Evolutionary conservation across 2,888 invertebrate species (phyloP).

Genomic region (Therioaphis trifolii): DNA sequence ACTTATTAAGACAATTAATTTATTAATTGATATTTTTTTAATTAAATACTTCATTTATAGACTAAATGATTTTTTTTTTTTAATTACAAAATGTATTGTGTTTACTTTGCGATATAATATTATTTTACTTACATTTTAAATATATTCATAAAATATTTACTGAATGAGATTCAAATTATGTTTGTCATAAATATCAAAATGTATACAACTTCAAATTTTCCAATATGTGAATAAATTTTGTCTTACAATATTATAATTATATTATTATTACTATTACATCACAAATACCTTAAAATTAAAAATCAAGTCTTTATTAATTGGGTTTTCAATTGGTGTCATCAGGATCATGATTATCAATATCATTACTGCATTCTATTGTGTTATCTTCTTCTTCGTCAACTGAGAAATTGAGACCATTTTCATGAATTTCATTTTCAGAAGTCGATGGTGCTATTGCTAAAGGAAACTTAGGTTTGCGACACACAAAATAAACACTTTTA

Average conservation of each 20-base stretch:
- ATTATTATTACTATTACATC: conserved; percentile 36
- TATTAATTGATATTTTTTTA: not conserved
- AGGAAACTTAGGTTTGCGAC: conserved; percentile 76
- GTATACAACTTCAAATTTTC: conserved; percentile 11
- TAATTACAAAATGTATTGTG: not conserved
- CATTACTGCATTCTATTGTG: conserved; percentile 1
- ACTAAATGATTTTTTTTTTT: not conserved
- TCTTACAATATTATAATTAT: conserved; percentile 32
- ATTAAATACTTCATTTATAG: conserved; percentile 10
- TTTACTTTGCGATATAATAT: not conserved
- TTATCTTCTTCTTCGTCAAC: conserved; percentile 14
- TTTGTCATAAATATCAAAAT: conserved; percentile 31
- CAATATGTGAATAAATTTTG: conserved; percentile 21
- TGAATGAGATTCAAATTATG: conserved; percentile 53
- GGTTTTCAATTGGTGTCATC: conserved; percentile 30
- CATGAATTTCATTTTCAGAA: conserved; percentile 28
- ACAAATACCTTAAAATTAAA: conserved; percentile 54
- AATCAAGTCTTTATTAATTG: conserved; percentile 46
- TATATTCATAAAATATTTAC: conserved; percentile 34
- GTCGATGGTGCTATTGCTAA: not conserved
- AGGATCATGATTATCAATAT: conserved; percentile 38
- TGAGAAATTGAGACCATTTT: conserved; percentile 22
- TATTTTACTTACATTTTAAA: conserved; percentile 2
- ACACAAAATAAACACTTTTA: conserved; percentile 91
- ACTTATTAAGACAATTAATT: not conserved